phyloP scores from a whole-genome alignment of 2,797 vertebrate genomes.

The Syncerus caffer region DNA sequence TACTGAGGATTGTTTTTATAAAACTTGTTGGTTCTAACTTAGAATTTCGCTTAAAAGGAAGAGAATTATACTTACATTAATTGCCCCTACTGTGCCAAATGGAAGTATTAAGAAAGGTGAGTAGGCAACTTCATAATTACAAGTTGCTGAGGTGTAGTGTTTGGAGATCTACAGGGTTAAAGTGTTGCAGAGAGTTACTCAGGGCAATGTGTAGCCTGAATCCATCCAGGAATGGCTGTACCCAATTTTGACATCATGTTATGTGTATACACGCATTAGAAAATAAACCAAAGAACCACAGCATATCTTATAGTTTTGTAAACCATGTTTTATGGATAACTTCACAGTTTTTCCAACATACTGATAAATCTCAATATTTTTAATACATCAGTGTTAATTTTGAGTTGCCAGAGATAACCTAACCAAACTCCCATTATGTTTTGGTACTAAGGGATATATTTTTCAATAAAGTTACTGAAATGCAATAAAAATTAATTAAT shows the following conservation, averaged over 20 bases:
- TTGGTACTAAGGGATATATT: conserved; percentile 77
- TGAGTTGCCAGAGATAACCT: conserved; percentile 43
- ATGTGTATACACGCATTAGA: neutral
- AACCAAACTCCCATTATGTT: conserved; percentile 61
- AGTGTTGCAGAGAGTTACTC: neutral
- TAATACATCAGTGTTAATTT: conserved; percentile 42
- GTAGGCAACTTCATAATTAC: neutral
- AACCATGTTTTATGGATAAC: conserved; percentile 33
- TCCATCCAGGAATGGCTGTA: neutral
- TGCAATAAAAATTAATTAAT: conserved; percentile 47
- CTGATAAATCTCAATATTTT: conserved; percentile 47
- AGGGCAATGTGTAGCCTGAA: neutral
- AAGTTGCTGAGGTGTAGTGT: neutral
- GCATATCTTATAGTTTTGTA: conserved; percentile 41
- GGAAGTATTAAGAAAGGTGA: neutral
- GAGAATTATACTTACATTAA: neutral
- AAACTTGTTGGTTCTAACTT: neutral
- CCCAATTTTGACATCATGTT: conserved; percentile 16
- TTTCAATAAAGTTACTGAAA: conserved; percentile 97
- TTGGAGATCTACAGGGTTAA: neutral
- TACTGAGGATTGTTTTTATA: conserved; percentile 17
- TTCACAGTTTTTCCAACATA: conserved; percentile 38
- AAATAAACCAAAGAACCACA: conserved; percentile 64
- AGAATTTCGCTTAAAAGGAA: conserved; percentile 5
- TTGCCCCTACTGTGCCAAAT: neutral